These are phyloP conservation scores for Stegodyphus dumicola DNA, from an alignment of 1,140 invertebrate species.

Conservation along the genomic window DNA sequence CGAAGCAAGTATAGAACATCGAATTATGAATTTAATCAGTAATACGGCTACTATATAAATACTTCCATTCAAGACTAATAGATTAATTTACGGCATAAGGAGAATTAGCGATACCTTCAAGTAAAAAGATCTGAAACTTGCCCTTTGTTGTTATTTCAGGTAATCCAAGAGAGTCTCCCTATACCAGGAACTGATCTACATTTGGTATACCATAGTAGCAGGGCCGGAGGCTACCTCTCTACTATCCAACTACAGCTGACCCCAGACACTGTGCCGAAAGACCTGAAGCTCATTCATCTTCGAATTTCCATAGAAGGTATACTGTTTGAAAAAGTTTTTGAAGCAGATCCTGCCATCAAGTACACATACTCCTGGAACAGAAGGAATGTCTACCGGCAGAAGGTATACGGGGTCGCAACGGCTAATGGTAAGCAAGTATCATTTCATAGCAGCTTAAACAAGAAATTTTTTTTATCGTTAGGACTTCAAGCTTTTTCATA, in stretches of 20 bases:
- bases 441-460: too few relatives aligned
- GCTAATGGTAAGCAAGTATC: constrained; percentile 69
- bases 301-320: constrained; percentile 70
- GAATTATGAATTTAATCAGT: too few relatives aligned
- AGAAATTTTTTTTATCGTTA: too few relatives aligned
- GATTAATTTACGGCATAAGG: too few relatives aligned
- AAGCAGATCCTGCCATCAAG: constrained; percentile 70
- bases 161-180: constrained; percentile 91
- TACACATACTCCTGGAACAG: constrained; percentile 72
- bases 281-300: constrained; percentile 66
- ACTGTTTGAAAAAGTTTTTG: constrained; percentile 69
- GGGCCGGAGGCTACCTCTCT: constrained; percentile 69
- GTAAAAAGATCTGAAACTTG: too few relatives aligned
- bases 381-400: constrained; percentile 71
- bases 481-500: too few relatives aligned
- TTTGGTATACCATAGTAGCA: constrained; percentile 69
- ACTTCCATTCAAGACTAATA: too few relatives aligned
- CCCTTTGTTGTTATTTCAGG: constrained; percentile 72
- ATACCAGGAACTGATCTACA: constrained; percentile 82
- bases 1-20: too few relatives aligned
- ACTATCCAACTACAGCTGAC: constrained; percentile 71
- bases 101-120: too few relatives aligned
- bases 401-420: constrained; percentile 85
- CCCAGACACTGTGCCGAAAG: constrained; percentile 65
- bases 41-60: too few relatives aligned